Evolutionary conservation across 2,888 invertebrate species (phyloP).

Genomic region (Acanthacorydalis orientalis): DNA sequence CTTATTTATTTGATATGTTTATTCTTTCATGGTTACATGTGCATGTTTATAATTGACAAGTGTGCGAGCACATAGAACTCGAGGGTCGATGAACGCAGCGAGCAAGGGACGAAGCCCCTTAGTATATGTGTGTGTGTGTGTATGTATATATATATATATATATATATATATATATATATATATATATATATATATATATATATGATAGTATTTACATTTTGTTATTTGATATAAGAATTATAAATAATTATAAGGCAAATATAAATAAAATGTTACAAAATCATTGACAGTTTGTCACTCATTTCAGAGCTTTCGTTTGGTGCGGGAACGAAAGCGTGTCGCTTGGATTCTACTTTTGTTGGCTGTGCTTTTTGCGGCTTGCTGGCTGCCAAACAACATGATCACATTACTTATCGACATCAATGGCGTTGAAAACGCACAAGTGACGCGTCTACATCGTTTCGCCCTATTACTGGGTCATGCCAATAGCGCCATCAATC

Average conservation of each 20-base stretch:
- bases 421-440: slow-evolving; percentile 21
- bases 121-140: neutral
- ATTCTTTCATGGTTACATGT: too few relatives aligned
- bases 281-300: neutral
- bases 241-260: neutral
- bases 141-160: neutral
- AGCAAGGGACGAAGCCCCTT: too few relatives aligned
- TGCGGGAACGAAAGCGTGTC: slow-evolving; percentile 53
- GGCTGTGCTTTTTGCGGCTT: slow-evolving; percentile 56
- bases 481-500: slow-evolving; percentile 61
- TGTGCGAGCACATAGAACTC: too few relatives aligned
- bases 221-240: slow-evolving; percentile 3
- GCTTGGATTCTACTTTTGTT: slow-evolving; percentile 58
- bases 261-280: neutral
- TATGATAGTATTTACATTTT: slow-evolving; percentile 6
- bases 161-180: slow-evolving; percentile 1
- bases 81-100: too few relatives aligned
- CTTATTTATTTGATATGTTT: too few relatives aligned
- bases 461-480: slow-evolving; percentile 58
- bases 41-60: too few relatives aligned
- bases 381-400: slow-evolving; percentile 66
- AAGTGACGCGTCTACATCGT: neutral
- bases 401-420: slow-evolving; percentile 47
- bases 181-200: slow-evolving; percentile 4
- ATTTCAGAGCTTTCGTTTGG: slow-evolving; percentile 38